Base-by-base conservation (phyloP, 2,113 vertebrate species). In the Panurus biarmicus region DNA sequence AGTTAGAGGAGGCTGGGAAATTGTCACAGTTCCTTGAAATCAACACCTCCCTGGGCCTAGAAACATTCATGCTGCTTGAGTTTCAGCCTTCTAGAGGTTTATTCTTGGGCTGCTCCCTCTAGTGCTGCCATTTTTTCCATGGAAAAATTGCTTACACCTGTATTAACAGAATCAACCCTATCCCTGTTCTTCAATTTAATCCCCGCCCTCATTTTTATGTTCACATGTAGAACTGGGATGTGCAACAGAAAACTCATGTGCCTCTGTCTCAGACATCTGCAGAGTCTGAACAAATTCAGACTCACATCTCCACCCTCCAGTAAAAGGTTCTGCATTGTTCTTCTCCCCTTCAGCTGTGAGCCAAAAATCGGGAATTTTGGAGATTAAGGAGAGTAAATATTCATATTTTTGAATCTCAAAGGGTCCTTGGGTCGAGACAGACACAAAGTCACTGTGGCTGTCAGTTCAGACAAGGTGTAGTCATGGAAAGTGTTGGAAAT, bases 161-260 rank as follows among this genome's bases (percentile, higher is more conserved):
- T 84, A 60, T 53, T 85, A 67, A 44, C 5, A 24, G 73, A 79
- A 66, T 0, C 28, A 64, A 28, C 3, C 8, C 4, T 26, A 10
- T 42, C 31, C 60, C 29, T 31, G 0, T 33, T 45, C 51, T 90
- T 85, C 29, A 45, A 57, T 48, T 48, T 40, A 13, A 56, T 33
- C n/a, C 7, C 0, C 2, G 1, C 0, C 8, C 2, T 11, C 3
- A 1, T 29, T 65, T 54, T 73, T 58, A 20, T 19, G 9, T 36
- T 85, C 8, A 19, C 28, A 1, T 38, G 21, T 58, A 50, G 64
- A 40, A 28, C 7, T 36, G 60, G 65, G 33, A 10, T n/a, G 4
- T 64, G 51, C 33, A 54, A 15, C 21, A 36, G 76, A 45, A 90
- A 83, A 36, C 3, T 26, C 21, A 45, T 2, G 1, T 5, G 4